Evolutionary conservation across 2,797 vertebrate genomes (phyloP), one percentile per base, ranked within the genome.

Genomic region (Diceros bicornis): DNA sequence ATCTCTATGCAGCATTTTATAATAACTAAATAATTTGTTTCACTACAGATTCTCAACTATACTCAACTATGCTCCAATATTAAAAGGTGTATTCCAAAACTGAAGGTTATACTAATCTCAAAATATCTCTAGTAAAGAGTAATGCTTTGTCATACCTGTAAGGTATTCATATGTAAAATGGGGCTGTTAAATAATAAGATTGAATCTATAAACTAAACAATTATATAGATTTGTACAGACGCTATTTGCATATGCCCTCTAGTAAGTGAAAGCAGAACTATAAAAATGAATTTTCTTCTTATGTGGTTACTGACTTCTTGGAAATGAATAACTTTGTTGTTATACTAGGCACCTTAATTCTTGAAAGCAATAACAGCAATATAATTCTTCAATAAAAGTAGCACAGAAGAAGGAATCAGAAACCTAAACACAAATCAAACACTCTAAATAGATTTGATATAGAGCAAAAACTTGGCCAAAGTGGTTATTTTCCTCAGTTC

Each of bases 351-450:
- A 72, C 25, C 52, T 89, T 72, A 86, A 44, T 82, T 83, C n/a
- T 91, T 96, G 27, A 86, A 90, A 94, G 79, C n/a, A 83, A 13
- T 82, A 82, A 64, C 37, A 82, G 59, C 23, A 89, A 61, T 55
- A 78, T 37, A 85, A 77, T 68, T 89, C 32, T 81, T 95, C 57
- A 71, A 55, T 34, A n/a, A 83, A 93, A 89, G 25, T 32, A 90
- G 14, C 34, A 71, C 29, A 62, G 78, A 69, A 87, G 44, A 87
- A 84, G n/a, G 34, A 84, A 78, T 32, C 55, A 71, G 52, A 61
- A 52, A 84, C 29, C 13, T 77, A 77, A 52, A 83, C 27, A 27
- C 7, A 16, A 87, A 95, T 23, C 17, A 71, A 74, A 44, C 27
- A 34, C 25, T 47, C 18, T 47, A 47, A 37, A 52, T 52, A 52